These are phyloP conservation scores for Pedetes capensis DNA, from an alignment of 2,113 vertebrate species.

Conservation along the genomic window DNA sequence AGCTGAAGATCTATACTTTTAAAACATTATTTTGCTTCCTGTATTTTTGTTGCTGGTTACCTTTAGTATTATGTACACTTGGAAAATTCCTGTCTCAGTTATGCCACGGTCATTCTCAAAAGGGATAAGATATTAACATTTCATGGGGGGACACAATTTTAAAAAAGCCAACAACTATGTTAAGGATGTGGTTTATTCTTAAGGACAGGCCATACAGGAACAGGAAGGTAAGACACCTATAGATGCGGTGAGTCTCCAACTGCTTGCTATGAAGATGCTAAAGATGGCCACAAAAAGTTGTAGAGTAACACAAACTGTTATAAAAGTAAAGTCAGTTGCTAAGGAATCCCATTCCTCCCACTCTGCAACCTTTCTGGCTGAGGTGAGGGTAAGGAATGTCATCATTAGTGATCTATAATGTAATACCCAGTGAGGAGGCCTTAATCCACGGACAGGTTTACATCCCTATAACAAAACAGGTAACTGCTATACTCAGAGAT, in stretches of 20 bases:
- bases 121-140: not conserved
- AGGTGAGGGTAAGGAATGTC: not conserved
- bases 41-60: not conserved
- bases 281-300: not conserved
- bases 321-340: not conserved
- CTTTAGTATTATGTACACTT: not conserved
- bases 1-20: not conserved
- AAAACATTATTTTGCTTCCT: not conserved
- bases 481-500: not conserved
- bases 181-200: not conserved
- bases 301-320: not conserved
- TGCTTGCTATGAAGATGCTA: not conserved
- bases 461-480: not conserved
- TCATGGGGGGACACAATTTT: not conserved
- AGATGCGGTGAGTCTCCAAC: not conserved
- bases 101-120: slow-evolving; percentile 11
- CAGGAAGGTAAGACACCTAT: not conserved
- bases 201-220: not conserved
- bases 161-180: not conserved
- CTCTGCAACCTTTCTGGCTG: not conserved
- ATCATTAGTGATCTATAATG: not conserved
- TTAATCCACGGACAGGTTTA: not conserved
- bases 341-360: not conserved
- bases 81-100: slow-evolving; percentile 31
- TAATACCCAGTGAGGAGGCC: not conserved